phyloP scores from a whole-genome alignment of 2,113 vertebrate species.

The Pedionomus torquatus region DNA sequence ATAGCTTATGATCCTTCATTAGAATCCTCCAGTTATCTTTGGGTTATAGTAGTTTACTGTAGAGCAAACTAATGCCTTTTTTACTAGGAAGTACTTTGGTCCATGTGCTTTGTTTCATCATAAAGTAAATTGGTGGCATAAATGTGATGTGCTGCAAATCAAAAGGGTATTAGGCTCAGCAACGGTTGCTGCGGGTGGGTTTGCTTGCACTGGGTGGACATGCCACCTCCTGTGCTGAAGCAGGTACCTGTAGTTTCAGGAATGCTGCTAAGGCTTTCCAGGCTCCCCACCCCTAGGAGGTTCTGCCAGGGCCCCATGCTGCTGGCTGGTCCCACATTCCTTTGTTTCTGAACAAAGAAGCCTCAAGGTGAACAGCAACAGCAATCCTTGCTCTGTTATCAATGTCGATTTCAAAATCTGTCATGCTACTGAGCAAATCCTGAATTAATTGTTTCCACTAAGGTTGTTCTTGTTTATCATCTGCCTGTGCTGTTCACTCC shows the following conservation, averaged over 20 bases:
- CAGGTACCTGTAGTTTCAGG: not conserved
- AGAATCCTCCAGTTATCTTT: not conserved
- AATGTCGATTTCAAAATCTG: not conserved
- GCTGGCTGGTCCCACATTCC: not conserved
- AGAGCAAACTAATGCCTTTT: not conserved
- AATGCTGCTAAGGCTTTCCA: not conserved
- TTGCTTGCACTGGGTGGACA: not conserved
- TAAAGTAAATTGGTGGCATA: not conserved
- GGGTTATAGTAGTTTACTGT: not conserved
- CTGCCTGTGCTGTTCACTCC: fast-evolving
- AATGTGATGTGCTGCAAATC: not conserved
- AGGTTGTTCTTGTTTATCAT: not conserved
- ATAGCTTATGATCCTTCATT: not conserved
- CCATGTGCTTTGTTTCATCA: fast-evolving
- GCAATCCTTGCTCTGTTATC: not conserved
- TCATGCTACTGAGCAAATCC: not conserved
- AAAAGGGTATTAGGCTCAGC: not conserved
- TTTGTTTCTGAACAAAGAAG: constrained; percentile 21
- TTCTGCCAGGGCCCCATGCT: fast-evolving
- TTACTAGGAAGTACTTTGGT: not conserved
- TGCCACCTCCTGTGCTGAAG: not conserved
- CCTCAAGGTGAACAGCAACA: not conserved
- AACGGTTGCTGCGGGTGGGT: not conserved
- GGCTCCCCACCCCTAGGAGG: not conserved
- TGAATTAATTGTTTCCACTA: not conserved